Evolutionary conservation across 2,113 vertebrate species (phyloP).

Genomic region (Scartelaos histophorus): DNA sequence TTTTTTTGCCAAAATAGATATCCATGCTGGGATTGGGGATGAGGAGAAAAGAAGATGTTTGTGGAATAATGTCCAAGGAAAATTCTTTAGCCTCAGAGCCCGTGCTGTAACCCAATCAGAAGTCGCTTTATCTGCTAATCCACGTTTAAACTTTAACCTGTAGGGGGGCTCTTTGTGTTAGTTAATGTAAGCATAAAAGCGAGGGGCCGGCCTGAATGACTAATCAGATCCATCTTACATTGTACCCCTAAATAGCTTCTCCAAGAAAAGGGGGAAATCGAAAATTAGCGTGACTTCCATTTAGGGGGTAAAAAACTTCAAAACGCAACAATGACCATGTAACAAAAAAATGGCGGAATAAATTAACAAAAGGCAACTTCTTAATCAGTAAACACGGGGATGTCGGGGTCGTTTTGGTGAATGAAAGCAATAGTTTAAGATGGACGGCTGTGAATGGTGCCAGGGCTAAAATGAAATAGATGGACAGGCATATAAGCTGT

Average conservation of each 20-base stretch:
- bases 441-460: slow-evolving; percentile 57
- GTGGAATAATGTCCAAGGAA: slow-evolving; percentile 88
- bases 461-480: slow-evolving; percentile 40
- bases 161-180: slow-evolving; percentile 97
- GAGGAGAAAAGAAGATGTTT: slow-evolving; percentile 80
- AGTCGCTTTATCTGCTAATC: slow-evolving; percentile 97
- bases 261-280: slow-evolving; percentile 79
- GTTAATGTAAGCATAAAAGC: slow-evolving; percentile 96
- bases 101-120: slow-evolving; percentile 91
- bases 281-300: slow-evolving; percentile 85
- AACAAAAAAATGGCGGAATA: slow-evolving; percentile 71
- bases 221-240: slow-evolving; percentile 99
- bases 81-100: slow-evolving; percentile 79
- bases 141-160: slow-evolving; percentile 99
- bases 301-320: slow-evolving; percentile 58
- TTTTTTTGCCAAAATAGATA: slow-evolving; percentile 93
- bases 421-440: slow-evolving; percentile 43
- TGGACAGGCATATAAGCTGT: slow-evolving; percentile 50
- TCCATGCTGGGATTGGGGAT: slow-evolving; percentile 84
- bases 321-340: slow-evolving; percentile 70
- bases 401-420: slow-evolving; percentile 58
- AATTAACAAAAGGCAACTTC: slow-evolving; percentile 76
- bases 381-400: slow-evolving; percentile 69
- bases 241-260: slow-evolving; percentile 87
- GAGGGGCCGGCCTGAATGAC: slow-evolving; percentile 85